phyloP scores from a whole-genome alignment of 2,888 invertebrate species.

The Leucoptera coffeella region DNA sequence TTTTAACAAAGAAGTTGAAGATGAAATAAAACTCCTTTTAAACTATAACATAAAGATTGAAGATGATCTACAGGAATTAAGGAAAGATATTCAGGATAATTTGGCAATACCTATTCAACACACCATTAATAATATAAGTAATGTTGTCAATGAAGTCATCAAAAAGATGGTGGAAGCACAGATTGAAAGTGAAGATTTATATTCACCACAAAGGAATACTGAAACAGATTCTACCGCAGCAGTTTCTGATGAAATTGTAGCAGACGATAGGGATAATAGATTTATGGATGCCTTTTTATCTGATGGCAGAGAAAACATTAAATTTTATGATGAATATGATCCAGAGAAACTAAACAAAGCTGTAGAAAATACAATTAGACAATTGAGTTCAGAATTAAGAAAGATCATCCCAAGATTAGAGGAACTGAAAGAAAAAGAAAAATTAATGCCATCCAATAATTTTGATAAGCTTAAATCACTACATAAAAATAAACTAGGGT shows the following conservation, averaged over 20 bases:
- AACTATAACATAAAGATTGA: constrained; percentile 42
- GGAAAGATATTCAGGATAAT: constrained; percentile 43
- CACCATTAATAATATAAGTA: constrained; percentile 46
- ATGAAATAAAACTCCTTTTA: constrained; percentile 46
- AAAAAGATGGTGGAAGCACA: constrained; percentile 39
- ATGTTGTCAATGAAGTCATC: constrained; percentile 45
- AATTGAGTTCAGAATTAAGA: constrained; percentile 35
- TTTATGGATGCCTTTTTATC: constrained; percentile 45
- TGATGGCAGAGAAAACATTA: constrained; percentile 51
- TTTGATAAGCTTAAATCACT: no score
- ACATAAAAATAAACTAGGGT: no score
- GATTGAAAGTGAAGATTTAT: no score
- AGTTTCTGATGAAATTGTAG: not conserved
- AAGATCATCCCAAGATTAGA: constrained; percentile 45
- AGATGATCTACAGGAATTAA: constrained; percentile 38
- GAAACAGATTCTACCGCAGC: not conserved
- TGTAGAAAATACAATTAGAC: constrained; percentile 41
- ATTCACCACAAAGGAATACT: no score
- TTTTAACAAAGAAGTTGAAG: constrained; percentile 55
- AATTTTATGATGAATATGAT: constrained; percentile 28
- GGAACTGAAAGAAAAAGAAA: constrained; percentile 39
- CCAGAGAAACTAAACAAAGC: constrained; percentile 30
- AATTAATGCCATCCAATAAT: no score
- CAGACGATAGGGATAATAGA: not conserved
- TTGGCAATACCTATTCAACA: constrained; percentile 43